Conservation (phyloP, 2,113 vertebrate species). For the Salvelinus namaycush region DNA sequence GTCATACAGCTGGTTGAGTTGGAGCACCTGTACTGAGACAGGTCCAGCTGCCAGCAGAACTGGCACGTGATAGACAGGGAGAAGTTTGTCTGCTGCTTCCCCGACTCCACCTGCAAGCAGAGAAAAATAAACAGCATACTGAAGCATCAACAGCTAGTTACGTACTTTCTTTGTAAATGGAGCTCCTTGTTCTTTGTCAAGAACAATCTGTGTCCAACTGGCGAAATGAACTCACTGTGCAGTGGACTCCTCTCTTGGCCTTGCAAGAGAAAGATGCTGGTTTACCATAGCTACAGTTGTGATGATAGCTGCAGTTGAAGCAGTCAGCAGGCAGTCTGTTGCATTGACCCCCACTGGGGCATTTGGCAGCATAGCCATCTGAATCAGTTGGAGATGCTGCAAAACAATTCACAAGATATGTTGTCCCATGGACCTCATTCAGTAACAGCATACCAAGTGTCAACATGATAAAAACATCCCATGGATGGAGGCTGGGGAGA, state of each 20-base stretch:
- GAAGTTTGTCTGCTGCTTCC: constrained; percentile 78
- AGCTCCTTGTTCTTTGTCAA: background rate
- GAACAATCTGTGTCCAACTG: background rate
- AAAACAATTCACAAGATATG: constrained; percentile 10
- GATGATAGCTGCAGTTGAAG: constrained; percentile 81
- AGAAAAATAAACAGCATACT: constrained; percentile 1
- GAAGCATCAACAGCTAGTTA: background rate
- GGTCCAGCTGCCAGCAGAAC: constrained; percentile 96
- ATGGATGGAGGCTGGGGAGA: background rate
- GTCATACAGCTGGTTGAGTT: constrained; percentile 89
- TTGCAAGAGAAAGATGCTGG: constrained; percentile 79
- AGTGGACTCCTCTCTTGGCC: constrained; percentile 82
- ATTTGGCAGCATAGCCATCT: constrained; percentile 64
- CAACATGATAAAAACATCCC: background rate
- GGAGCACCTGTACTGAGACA: constrained; percentile 83
- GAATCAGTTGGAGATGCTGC: constrained; percentile 56
- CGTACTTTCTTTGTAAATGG: no score
- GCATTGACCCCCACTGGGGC: constrained; percentile 89
- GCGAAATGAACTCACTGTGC: constrained; percentile 80
- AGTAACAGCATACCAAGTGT: background rate
- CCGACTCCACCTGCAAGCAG: constrained; percentile 74
- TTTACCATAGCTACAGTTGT: constrained; percentile 88
- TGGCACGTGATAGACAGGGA: constrained; percentile 84
- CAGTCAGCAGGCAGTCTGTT: constrained; percentile 84
- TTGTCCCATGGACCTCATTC: no score